Conservation (phyloP, 2,888 invertebrate genomes). For the Aleiodes alternator region DNA sequence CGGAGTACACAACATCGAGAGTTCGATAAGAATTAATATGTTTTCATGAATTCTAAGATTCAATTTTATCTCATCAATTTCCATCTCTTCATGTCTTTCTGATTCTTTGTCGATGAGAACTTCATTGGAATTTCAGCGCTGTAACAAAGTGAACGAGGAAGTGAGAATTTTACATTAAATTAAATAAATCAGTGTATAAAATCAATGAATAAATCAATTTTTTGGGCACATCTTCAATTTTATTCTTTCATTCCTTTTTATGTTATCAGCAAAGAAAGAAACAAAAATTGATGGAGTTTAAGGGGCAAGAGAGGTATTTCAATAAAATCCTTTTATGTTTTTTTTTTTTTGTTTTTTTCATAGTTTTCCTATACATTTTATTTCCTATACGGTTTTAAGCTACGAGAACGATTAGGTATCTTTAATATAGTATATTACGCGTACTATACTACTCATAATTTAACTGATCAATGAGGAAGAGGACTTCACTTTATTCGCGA, state of each 20-base stretch:
- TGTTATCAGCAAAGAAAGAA: no score
- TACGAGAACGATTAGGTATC: no score
- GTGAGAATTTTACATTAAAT: slow-evolving; percentile 1
- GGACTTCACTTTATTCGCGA: no score
- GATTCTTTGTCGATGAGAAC: background rate
- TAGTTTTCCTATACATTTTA: no score
- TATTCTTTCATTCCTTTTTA: background rate
- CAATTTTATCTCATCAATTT: slow-evolving; percentile 9
- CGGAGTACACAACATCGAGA: slow-evolving; percentile 86
- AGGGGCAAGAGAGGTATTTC: no score
- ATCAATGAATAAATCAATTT: slow-evolving; percentile 28
- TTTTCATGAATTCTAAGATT: background rate
- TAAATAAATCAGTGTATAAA: slow-evolving; percentile 7
- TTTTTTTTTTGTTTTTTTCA: no score
- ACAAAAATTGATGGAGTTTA: no score
- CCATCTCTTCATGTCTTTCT: background rate
- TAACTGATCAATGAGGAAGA: no score
- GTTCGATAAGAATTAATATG: slow-evolving; percentile 62
- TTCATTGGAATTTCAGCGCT: background rate
- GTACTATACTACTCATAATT: no score
- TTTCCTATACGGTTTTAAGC: no score
- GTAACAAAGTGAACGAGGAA: background rate
- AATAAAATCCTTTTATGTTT: no score
- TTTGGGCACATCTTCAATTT: background rate
- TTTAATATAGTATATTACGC: no score